phyloP scores from a whole-genome alignment of 2,797 vertebrate species.

The Erpetoichthys calabaricus region DNA sequence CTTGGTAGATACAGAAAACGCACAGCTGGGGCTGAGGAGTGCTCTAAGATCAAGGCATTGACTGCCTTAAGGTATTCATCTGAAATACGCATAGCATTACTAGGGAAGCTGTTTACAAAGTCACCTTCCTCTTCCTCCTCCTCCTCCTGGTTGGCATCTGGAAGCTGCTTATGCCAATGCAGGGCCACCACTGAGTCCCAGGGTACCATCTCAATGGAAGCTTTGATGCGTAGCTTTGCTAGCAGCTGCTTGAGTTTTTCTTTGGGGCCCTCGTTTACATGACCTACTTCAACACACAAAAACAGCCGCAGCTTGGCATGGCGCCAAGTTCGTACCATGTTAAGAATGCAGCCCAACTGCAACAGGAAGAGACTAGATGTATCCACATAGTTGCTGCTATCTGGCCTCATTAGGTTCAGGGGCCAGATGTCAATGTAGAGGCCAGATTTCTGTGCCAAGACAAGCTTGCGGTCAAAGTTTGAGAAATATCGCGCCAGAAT shows the following conservation, averaged over 20 bases:
- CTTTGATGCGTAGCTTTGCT: conserved; percentile 71
- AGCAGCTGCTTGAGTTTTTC: conserved; percentile 69
- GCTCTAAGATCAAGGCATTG: conserved; percentile 62
- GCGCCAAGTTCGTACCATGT: conserved; percentile 72
- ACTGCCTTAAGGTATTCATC: conserved; percentile 65
- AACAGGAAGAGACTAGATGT: conserved; percentile 80
- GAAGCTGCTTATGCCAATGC: conserved; percentile 64
- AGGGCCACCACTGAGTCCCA: conserved; percentile 72
- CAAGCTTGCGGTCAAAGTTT: conserved; percentile 46
- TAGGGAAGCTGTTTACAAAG: conserved; percentile 52
- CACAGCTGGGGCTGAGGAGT: conserved; percentile 49
- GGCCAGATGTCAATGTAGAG: conserved; percentile 76
- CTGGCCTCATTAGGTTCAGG: conserved; percentile 67
- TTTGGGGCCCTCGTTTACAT: conserved; percentile 56
- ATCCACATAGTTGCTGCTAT: conserved; percentile 72
- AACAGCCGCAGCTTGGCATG: conserved; percentile 68
- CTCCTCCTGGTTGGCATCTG: conserved; percentile 4
- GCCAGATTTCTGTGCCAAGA: conserved; percentile 20
- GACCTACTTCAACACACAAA: conserved; percentile 69
- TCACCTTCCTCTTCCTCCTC: conserved; percentile 27
- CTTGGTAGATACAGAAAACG: conserved; percentile 77
- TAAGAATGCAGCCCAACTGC: conserved; percentile 76
- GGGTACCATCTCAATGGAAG: conserved; percentile 55
- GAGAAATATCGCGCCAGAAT: conserved; percentile 66
- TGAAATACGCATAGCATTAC: conserved; percentile 56